Conservation (phyloP, 2,888 invertebrate species). For the Eupelmus urozonus region DNA sequence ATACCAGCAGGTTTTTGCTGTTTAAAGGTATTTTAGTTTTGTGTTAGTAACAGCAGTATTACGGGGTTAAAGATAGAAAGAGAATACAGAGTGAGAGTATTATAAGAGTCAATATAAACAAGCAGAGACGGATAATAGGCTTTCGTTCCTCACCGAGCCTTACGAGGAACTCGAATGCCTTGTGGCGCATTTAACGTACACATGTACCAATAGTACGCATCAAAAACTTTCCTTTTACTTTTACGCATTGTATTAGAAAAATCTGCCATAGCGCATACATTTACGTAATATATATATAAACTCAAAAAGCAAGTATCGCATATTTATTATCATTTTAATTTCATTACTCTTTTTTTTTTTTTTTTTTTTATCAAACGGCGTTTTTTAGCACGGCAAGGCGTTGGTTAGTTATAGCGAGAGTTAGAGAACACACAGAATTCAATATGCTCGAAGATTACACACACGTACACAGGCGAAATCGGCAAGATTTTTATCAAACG, state of each 20-base stretch:
- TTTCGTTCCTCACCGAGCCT: constrained; percentile 43
- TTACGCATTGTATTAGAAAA: constrained; percentile 38
- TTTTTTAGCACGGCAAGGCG: constrained; percentile 63
- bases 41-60: constrained; percentile 68
- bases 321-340: constrained; percentile 18
- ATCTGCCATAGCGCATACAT: constrained; percentile 59
- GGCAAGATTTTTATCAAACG: constrained; percentile 44
- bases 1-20: constrained; percentile 62
- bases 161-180: constrained; percentile 42
- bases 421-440: constrained; percentile 64
- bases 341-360: constrained; percentile 2
- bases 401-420: constrained; percentile 62
- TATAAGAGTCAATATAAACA: constrained; percentile 58
- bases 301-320: constrained; percentile 57
- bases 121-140: constrained; percentile 59
- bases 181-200: constrained; percentile 34
- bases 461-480: constrained; percentile 68
- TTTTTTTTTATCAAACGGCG: constrained; percentile 21
- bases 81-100: constrained; percentile 35
- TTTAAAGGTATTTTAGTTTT: constrained; percentile 65
- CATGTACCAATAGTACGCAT: constrained; percentile 32
- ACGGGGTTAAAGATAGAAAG: constrained; percentile 62
- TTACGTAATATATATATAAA: constrained; percentile 59
- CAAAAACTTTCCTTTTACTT: constrained; percentile 19
- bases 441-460: constrained; percentile 66